These are phyloP conservation scores for Scomber japonicus DNA, from an alignment of 2,113 vertebrate species.

Conservation along the genomic window DNA sequence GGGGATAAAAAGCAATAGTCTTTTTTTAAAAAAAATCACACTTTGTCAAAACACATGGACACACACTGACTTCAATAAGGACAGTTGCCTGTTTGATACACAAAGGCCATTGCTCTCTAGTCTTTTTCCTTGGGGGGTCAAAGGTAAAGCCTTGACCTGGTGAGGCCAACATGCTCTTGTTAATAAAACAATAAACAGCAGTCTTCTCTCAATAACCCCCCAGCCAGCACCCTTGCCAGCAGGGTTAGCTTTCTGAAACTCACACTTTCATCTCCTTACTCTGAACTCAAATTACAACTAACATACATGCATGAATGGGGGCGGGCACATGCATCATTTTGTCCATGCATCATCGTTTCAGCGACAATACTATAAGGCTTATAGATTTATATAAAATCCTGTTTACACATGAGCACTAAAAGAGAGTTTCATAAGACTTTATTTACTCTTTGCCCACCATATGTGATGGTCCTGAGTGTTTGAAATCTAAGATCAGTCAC, in stretches of 20 bases:
- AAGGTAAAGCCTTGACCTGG: conserved; percentile 78
- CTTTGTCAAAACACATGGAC: conserved; percentile 43
- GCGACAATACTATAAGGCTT: conserved; percentile 4
- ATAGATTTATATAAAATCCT: conserved; percentile 26
- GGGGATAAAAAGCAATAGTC: conserved; percentile 18
- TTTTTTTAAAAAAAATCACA: conserved; percentile 9
- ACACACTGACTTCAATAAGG: conserved; percentile 60
- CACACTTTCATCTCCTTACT: conserved; percentile 49
- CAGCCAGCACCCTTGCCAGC: conserved; percentile 35
- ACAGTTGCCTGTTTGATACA: conserved; percentile 52
- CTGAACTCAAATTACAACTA: conserved; percentile 1
- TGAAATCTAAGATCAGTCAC: conserved; percentile 83
- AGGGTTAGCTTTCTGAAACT: conserved; percentile 50
- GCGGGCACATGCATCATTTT: conserved; percentile 6
- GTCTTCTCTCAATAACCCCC: conserved; percentile 70
- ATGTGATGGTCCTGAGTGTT: conserved; percentile 81
- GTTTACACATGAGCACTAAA: conserved; percentile 54
- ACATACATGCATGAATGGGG: not conserved
- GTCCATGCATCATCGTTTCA: not conserved
- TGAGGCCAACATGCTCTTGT: conserved; percentile 80
- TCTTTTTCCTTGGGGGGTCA: conserved; percentile 77
- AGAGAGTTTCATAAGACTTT: conserved; percentile 73
- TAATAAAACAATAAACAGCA: conserved; percentile 86
- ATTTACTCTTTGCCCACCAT: conserved; percentile 79
- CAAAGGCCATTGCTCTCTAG: conserved; percentile 55